A percentile compares a stretch with the other conserved stretches of the same genome.
Evolutionary conservation across 2,113 vertebrate genomes (phyloP).

Genomic region (Mionectes macconnelli): DNA sequence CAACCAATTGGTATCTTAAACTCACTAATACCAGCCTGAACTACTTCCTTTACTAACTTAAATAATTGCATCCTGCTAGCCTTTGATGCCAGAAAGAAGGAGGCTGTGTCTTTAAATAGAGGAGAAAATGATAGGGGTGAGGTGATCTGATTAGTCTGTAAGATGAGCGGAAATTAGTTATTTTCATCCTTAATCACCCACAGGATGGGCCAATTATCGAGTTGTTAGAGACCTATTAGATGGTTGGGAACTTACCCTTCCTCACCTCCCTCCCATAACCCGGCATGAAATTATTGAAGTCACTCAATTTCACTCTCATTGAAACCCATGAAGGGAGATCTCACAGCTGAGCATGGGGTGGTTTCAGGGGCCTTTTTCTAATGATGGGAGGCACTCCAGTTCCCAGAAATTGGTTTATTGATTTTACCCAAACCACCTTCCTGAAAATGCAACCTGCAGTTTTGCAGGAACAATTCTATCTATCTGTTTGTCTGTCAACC

Average conservation of each 20-base stretch:
- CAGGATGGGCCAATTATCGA: slow-evolving; percentile 70
- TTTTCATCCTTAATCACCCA: slow-evolving; percentile 73
- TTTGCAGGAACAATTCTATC: slow-evolving; percentile 26
- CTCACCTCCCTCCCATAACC: slow-evolving; percentile 58
- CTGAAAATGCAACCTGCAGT: slow-evolving; percentile 19
- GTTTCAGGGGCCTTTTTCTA: slow-evolving; percentile 35
- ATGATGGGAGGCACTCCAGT: neutral
- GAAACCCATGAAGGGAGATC: slow-evolving; percentile 61
- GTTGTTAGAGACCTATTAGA: slow-evolving; percentile 70
- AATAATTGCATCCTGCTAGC: slow-evolving; percentile 41
- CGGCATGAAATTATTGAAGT: slow-evolving; percentile 70
- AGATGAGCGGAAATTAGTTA: slow-evolving; percentile 72
- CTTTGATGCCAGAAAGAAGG: slow-evolving; percentile 41
- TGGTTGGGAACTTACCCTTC: slow-evolving; percentile 61
- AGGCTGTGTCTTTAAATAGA: slow-evolving; percentile 57
- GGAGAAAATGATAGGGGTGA: slow-evolving; percentile 58
- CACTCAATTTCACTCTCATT: slow-evolving; percentile 65
- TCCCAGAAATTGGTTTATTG: slow-evolving; percentile 64
- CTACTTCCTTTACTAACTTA: slow-evolving; percentile 9
- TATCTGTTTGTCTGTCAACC: slow-evolving; percentile 38
- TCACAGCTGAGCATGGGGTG: slow-evolving; percentile 31
- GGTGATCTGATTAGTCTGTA: slow-evolving; percentile 71
- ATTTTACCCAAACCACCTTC: slow-evolving; percentile 32
- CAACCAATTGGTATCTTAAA: neutral
- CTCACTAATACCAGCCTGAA: neutral